Evolutionary conservation across 2,797 vertebrate species (phyloP).

Genomic region (Austrolebias charrua): DNA sequence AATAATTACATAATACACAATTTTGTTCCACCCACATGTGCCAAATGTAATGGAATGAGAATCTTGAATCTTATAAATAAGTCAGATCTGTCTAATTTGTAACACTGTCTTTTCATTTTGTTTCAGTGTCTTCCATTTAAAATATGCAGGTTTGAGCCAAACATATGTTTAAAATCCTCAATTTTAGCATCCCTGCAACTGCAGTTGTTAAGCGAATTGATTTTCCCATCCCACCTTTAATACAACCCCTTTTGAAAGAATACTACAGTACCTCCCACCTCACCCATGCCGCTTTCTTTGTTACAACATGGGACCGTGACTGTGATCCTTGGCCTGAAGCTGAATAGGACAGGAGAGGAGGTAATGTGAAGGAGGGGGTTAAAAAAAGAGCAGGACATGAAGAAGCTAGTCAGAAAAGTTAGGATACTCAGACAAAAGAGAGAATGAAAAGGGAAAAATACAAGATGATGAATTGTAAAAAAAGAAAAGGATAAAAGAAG

Average conservation of each 20-base stretch:
- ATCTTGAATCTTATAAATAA: too few relatives aligned
- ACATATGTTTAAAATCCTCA: too few relatives aligned
- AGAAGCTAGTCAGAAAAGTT: conserved; percentile 2
- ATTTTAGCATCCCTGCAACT: too few relatives aligned
- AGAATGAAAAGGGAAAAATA: neutral
- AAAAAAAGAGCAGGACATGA: conserved; percentile 6
- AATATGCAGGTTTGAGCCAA: too few relatives aligned
- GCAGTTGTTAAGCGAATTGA: too few relatives aligned
- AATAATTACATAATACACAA: too few relatives aligned
- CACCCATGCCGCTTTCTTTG: conserved; percentile 29
- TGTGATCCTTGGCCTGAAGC: conserved; percentile 54
- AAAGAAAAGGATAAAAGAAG: neutral
- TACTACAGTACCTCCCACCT: neutral
- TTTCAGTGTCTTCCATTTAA: too few relatives aligned
- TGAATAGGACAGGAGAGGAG: conserved; percentile 42
- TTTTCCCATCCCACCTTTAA: neutral
- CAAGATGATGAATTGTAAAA: neutral
- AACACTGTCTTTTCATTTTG: too few relatives aligned
- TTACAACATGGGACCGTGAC: conserved; percentile 51
- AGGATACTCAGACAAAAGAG: neutral
- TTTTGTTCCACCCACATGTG: too few relatives aligned
- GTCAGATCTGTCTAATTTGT: too few relatives aligned
- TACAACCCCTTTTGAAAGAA: conserved; percentile 7
- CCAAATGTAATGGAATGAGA: too few relatives aligned
- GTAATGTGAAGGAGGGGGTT: conserved; percentile 1